A percentile compares a stretch with the other conserved stretches of the same genome.
phyloP scores from a whole-genome alignment of 2,888 invertebrate species.

The Nymphalis c-album region DNA sequence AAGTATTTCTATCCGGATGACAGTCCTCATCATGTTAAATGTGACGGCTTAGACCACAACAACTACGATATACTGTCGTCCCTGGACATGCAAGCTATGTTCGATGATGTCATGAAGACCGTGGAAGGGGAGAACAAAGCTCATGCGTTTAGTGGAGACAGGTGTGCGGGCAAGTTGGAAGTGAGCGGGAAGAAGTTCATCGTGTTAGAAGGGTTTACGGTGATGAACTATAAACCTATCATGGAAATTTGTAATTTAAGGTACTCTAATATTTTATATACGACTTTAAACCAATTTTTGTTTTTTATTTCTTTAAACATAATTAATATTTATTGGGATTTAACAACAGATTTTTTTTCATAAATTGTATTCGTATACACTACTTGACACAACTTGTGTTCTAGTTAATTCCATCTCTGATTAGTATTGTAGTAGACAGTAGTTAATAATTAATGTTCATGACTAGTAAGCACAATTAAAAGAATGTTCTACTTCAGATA shows the following conservation, averaged over 20 bases:
- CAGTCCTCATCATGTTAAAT: constrained; percentile 83
- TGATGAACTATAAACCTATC: constrained; percentile 86
- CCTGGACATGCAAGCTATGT: constrained; percentile 87
- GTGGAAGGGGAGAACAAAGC: constrained; percentile 49
- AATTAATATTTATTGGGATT: too few species aligned
- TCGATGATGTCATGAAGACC: constrained; percentile 78
- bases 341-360: too few species aligned
- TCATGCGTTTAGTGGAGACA: constrained; percentile 35
- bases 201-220: constrained; percentile 89
- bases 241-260: constrained; percentile 84
- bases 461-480: too few species aligned
- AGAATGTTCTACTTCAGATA: constrained; percentile 71
- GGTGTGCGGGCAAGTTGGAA: constrained; percentile 33
- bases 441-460: too few species aligned
- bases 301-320: too few species aligned
- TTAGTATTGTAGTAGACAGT: too few species aligned
- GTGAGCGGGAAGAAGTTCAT: constrained; percentile 74
- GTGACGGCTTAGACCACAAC: constrained; percentile 85
- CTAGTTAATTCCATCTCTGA: too few species aligned
- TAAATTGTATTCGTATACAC: too few species aligned
- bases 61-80: constrained; percentile 89
- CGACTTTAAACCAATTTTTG: too few species aligned
- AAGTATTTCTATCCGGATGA: constrained; percentile 86
- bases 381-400: too few species aligned
- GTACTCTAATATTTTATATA: constrained; percentile 44